Percentiles rank a stretch among this genome's conserved stretches.
Conservation (phyloP, 1,140 invertebrate species). For the Cotesia glomerata region DNA sequence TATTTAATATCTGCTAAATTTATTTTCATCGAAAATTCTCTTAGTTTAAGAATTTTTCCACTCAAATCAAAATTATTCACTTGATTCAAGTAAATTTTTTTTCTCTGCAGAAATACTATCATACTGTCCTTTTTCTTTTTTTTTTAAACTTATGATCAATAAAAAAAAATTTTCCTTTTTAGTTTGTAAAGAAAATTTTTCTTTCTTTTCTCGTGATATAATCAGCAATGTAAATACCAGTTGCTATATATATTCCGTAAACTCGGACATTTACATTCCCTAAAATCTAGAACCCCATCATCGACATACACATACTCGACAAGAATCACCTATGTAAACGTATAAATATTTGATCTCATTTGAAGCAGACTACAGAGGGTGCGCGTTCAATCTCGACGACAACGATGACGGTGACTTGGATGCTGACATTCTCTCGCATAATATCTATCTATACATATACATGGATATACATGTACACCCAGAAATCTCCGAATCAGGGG, state of each 20-base stretch:
- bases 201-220: not conserved
- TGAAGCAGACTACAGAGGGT: not conserved
- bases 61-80: too few species aligned
- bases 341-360: conserved; percentile 20
- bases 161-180: not conserved
- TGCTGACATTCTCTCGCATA: too few species aligned
- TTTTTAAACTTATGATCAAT: not conserved
- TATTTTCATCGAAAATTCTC: too few species aligned
- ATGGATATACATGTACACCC: not conserved
- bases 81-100: too few species aligned
- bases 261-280: not conserved
- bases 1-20: too few species aligned
- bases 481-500: conserved; percentile 43
- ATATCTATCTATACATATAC: too few species aligned
- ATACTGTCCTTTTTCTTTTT: not conserved
- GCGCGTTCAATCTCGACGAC: conserved; percentile 1
- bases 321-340: not conserved
- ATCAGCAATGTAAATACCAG: not conserved
- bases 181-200: not conserved
- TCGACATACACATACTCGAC: too few species aligned
- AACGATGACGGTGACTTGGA: too few species aligned
- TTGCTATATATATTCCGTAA: not conserved
- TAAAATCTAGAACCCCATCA: not conserved
- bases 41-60: too few species aligned
- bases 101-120: too few species aligned